Conservation (phyloP, 2,888 invertebrate genomes). For the Mystacides longicornis region DNA sequence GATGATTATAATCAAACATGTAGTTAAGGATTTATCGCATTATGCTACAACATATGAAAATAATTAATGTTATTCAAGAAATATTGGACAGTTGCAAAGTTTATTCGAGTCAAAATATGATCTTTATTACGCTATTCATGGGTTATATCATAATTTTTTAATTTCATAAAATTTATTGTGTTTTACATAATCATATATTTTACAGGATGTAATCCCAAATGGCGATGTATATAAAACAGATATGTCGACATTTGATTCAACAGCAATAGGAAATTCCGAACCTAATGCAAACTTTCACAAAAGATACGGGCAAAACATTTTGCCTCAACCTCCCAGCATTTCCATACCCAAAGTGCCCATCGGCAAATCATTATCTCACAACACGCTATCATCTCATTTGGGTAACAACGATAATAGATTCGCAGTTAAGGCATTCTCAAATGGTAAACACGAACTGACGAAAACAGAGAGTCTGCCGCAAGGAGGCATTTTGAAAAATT, state of each 20-base stretch:
- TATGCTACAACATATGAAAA: no score
- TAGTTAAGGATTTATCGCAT: no score
- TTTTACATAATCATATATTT: conserved; percentile 6
- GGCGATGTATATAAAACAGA: conserved; percentile 11
- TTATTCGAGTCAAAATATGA: not conserved
- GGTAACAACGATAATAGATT: conserved; percentile 13
- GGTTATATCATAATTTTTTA: not conserved
- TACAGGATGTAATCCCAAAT: conserved; percentile 13
- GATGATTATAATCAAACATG: no score
- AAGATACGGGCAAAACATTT: conserved; percentile 45
- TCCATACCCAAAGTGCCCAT: conserved; percentile 42
- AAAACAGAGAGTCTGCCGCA: conserved; percentile 33
- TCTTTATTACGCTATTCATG: not conserved
- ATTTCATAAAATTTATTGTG: no score
- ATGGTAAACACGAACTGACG: conserved; percentile 27
- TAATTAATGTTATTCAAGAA: no score
- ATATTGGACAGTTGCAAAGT: no score
- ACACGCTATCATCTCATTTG: conserved; percentile 22
- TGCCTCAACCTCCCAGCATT: conserved; percentile 44
- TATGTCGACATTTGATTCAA: conserved; percentile 26
- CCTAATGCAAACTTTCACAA: conserved; percentile 44
- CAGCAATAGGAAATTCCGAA: conserved; percentile 35
- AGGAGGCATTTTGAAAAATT: conserved; percentile 48
- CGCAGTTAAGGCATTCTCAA: conserved; percentile 17
- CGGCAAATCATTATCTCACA: conserved; percentile 22